A percentile compares a stretch with the other conserved stretches of the same genome.
These are phyloP conservation scores for Pocillopora meandrina DNA, from an alignment of 92 coral and sea anemone species.

Conservation along the genomic window DNA sequence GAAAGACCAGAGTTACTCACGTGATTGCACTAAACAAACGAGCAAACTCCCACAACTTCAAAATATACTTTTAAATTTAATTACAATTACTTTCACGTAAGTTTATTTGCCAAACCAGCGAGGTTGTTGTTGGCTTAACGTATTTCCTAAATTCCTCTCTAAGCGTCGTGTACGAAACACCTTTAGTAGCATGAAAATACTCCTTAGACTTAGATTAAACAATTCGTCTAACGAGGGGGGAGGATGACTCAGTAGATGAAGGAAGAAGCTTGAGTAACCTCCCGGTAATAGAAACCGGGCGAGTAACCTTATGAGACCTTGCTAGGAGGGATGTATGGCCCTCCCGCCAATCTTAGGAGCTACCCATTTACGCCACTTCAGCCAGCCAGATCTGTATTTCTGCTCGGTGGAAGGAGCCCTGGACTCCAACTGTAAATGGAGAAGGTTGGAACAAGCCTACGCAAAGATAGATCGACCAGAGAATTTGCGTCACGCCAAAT, in stretches of 20 bases:
- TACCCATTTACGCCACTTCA: neutral
- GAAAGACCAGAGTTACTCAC: too few species aligned
- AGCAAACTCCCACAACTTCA: too few species aligned
- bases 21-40: too few species aligned
- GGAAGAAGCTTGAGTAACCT: neutral
- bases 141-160: too few species aligned
- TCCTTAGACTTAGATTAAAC: constrained; percentile 53
- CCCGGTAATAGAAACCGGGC: constrained; percentile 42
- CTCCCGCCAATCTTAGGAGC: neutral
- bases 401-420: neutral
- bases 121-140: too few species aligned
- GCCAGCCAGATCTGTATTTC: constrained; percentile 15
- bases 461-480: too few species aligned
- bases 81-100: too few species aligned
- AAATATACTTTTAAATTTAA: too few species aligned
- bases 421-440: too few species aligned
- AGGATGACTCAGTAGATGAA: neutral
- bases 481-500: constrained; percentile 24
- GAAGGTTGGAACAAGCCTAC: too few species aligned
- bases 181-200: constrained; percentile 14
- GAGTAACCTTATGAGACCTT: constrained; percentile 42
- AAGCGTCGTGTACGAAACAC: neutral
- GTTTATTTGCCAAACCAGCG: too few species aligned
- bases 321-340: constrained; percentile 27
- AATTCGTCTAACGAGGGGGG: constrained; percentile 58